A percentile compares a stretch with the other conserved stretches of the same genome.
phyloP scores from a whole-genome alignment of 2,888 invertebrate species.

The Thumatha senex region DNA sequence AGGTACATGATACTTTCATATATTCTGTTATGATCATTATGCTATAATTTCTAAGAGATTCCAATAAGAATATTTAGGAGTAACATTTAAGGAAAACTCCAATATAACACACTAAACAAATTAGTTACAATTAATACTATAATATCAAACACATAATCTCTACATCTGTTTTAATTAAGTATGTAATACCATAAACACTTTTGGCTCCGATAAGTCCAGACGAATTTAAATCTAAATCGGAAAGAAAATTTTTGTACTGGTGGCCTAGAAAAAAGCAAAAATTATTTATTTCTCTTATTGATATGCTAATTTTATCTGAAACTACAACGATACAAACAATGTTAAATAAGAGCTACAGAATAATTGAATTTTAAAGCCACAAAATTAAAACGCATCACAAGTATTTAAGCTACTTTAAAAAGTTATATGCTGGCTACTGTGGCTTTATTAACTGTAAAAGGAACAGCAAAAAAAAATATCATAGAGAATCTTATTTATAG shows the following conservation, averaged over 20 bases:
- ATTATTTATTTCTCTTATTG: background rate
- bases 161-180: conserved; percentile 1
- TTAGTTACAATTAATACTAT: conserved; percentile 3
- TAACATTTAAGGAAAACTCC: background rate
- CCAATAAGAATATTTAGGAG: background rate
- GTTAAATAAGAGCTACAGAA: background rate
- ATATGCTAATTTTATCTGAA: background rate
- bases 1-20: too few species aligned
- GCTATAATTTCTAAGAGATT: background rate
- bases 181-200: conserved; percentile 13
- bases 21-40: too few species aligned
- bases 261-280: conserved; percentile 12
- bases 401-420: too few species aligned
- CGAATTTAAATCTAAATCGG: conserved; percentile 10
- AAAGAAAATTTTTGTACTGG: conserved; percentile 9
- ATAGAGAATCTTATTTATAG: too few species aligned
- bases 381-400: too few species aligned
- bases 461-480: too few species aligned
- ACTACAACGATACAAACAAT: background rate
- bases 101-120: background rate
- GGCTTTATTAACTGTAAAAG: too few species aligned
- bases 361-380: too few species aligned
- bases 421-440: too few species aligned
- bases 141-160: background rate
- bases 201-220: conserved; percentile 7